Base-by-base conservation (phyloP, 2,888 invertebrate species). In the Andrena bucephala region DNA sequence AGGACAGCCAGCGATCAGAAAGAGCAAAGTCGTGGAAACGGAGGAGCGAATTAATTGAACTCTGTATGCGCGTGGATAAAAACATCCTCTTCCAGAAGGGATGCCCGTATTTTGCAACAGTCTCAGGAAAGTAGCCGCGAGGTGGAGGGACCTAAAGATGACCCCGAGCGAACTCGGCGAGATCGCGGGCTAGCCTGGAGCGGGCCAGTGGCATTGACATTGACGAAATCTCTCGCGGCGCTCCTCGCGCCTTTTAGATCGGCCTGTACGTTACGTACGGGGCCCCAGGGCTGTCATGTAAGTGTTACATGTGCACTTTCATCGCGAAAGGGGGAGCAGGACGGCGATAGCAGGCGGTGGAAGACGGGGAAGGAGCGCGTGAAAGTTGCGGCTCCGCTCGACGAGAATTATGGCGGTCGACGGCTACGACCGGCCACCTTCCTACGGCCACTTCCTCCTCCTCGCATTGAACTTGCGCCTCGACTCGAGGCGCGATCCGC, bases 271-370 rank as follows among this genome's bases (percentile, higher is more conserved):
- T 91, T 92, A 92, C 90, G 91, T 89, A 42, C 85, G 86, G 20
- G 10, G 29, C 81, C 63, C 68, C 29, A 57, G 59, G 84, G 81
- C 78, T 84, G 87, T 92, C 91, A 91, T 90, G 87, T 91, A 91
- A 93, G 91, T 90, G 92, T 93, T 93, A 92, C 93, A 92, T 92
- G 90, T 92, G 89, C 92, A 93, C 93, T 93, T 93, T 93, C 93
- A 91, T 92, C 83, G 63, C 76, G 87, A 83, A 80, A 78, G 77
- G 54, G 69, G 36, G 74, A 84, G 63, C 74, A 76, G 50, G 65
- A 50, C 10, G 33, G 59, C 13, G 16, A 16, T 54, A 10, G 6
- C 5, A 6, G 4, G 29, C 20, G 33, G 59, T n/a, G 50, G 27
- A 29, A n/a, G 50, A 50, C 3, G 16, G 50, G 33, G 42, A 20